Evolutionary conservation across 2,888 invertebrate species (phyloP), one percentile per base, ranked within the genome.

Genomic region (Congeria kusceri): DNA sequence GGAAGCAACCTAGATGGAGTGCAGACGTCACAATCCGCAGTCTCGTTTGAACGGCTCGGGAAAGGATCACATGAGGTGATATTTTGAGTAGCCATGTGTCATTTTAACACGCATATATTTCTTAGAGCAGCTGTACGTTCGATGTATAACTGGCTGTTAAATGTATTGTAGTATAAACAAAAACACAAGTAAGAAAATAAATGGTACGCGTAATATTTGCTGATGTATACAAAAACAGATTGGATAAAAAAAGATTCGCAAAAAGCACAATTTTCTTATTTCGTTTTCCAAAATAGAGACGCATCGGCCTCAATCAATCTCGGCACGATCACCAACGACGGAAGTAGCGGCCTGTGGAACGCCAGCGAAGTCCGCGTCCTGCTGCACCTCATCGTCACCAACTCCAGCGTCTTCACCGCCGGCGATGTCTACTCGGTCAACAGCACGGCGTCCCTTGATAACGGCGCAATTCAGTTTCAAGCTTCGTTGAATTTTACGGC

Each of bases 381-480:
- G 11, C 56, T 70, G 53, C 56, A 70, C 39, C 63, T 46, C 15
- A 62, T 70, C n/a, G 70, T 70, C n/a, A 44, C 49, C 2, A 63
- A 70, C 28, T 44, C 56, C 23, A 62, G 53, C 39, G 28, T 15
- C 5, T 70, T 70, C 25, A n/a, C 46, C 13, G 18, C 46, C 28
- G 56, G 28, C 28, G 39, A 13, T 11, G 23, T 27, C 32, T 66
- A 66, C 29, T 18, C 9, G 28, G 65, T 66, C 18, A 9, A 23
- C 1, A 29, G 32, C 15, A 32, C n/a, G 5, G 65, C 53, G 0
- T 13, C 28, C 11, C 20, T 53, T 1, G 56, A 66, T 32, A 49
- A 32, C 11, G 47, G 53, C 9, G 39, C 32, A n/a, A 32, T 20
- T 28, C 9, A 27, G n/a, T 27, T 13, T 23, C 1, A 11, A 11